These are phyloP conservation scores for Aphidius ervi DNA, from an alignment of 1,140 invertebrate genomes.

Conservation along the genomic window DNA sequence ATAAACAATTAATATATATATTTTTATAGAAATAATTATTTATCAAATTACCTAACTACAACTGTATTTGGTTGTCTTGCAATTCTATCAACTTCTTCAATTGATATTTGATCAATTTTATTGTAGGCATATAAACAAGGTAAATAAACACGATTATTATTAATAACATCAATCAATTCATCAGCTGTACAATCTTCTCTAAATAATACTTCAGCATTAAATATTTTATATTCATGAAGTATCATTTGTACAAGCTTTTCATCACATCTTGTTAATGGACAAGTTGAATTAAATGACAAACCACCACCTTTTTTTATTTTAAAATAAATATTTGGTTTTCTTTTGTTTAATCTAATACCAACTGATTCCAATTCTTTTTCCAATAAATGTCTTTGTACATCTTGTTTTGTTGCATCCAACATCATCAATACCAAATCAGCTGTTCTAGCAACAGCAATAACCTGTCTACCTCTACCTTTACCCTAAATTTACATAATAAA, in stretches of 20 bases:
- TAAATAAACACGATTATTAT: constrained; percentile 94
- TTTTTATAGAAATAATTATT: constrained; percentile 14
- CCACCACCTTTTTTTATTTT: constrained; percentile 98
- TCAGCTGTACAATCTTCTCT: constrained; percentile 93
- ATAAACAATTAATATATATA: constrained; percentile 10
- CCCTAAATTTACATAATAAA: constrained; percentile 31
- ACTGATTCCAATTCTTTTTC: constrained; percentile 95
- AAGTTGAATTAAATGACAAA: constrained; percentile 97
- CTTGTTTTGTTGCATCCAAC: constrained; percentile 96
- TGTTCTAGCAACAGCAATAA: constrained; percentile 94
- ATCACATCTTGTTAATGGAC: constrained; percentile 87
- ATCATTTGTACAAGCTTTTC: constrained; percentile 99
- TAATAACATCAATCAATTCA: constrained; percentile 98
- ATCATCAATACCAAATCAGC: constrained; percentile 98
- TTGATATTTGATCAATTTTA: constrained; percentile 99
- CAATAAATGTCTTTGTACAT: constrained; percentile 84
- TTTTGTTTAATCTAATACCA: constrained; percentile 91
- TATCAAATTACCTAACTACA: constrained; percentile 77
- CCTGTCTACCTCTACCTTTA: constrained; percentile 59
- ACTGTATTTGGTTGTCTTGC: constrained; percentile 86
- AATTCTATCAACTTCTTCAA: constrained; percentile 96
- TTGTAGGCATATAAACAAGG: constrained; percentile 98
- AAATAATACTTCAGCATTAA: constrained; percentile 97
- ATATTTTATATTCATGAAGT: constrained; percentile 98
- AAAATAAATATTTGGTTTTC: constrained; percentile 96